These are phyloP conservation scores for Arbacia lixula DNA, from an alignment of 53 echinoderm and acorn worm genomes.

Conservation along the genomic window DNA sequence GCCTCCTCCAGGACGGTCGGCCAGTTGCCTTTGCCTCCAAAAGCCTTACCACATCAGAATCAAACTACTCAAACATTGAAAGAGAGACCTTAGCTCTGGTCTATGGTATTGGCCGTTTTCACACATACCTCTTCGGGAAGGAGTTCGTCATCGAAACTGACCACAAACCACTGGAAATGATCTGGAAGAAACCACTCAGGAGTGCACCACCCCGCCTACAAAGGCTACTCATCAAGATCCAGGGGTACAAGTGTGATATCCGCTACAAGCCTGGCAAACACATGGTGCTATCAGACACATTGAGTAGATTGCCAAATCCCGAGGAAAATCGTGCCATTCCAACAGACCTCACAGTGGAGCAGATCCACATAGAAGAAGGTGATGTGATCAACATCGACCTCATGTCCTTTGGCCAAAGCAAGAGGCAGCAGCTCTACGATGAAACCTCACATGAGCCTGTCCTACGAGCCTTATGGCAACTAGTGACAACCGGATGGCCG, in stretches of 20 bases:
- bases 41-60: slow-evolving; percentile 52
- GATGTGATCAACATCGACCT: slow-evolving; percentile 26
- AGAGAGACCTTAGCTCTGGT: slow-evolving; percentile 63
- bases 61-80: slow-evolving; percentile 78
- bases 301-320: slow-evolving; percentile 66
- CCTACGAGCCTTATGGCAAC: slow-evolving; percentile 1
- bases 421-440: slow-evolving; percentile 23
- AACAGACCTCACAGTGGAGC: slow-evolving; percentile 40
- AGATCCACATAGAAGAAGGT: slow-evolving; percentile 6
- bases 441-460: slow-evolving; percentile 43
- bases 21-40: slow-evolving; percentile 72
- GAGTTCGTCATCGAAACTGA: slow-evolving; percentile 60
- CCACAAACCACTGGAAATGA: slow-evolving; percentile 75
- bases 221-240: slow-evolving; percentile 69
- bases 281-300: slow-evolving; percentile 67
- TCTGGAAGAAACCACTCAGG: slow-evolving; percentile 59
- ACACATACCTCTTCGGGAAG: slow-evolving; percentile 66
- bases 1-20: slow-evolving; percentile 57
- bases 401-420: slow-evolving; percentile 63
- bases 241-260: slow-evolving; percentile 68
- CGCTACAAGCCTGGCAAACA: slow-evolving; percentile 58
- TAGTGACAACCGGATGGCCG: slow-evolving; percentile 49
- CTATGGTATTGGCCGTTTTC: slow-evolving; percentile 62
- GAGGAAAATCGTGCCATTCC: slow-evolving; percentile 14
- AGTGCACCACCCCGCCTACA: slow-evolving; percentile 68